Evolutionary conservation across 2,888 invertebrate species (phyloP), one percentile per base, ranked within the genome.

Genomic region (Sinodicranocentrus sp.): DNA sequence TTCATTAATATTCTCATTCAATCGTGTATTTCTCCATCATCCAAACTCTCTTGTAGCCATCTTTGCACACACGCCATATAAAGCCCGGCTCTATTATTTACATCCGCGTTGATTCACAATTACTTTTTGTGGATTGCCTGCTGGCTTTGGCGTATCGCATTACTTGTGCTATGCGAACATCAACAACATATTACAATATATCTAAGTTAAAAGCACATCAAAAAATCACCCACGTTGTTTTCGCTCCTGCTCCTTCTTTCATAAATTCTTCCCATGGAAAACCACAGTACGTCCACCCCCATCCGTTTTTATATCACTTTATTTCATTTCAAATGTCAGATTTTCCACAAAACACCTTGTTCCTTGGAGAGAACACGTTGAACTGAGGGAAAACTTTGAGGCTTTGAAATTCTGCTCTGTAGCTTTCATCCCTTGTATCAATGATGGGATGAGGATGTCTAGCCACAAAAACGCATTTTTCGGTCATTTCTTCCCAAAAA

Each of bases 141-240:
- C 65, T 44, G 48, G 52, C 52, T 44, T 73, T 57, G 28, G 3
- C 15, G n/a, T 44, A 68, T 23, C 15, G 23, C 13, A 68, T 28
- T 70, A 17, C 48, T 48, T 44, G n/a, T n/a, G n/a, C n/a, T n/a
- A n/a, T 13, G 13, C 13, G 39, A 5, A 48, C 33, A 28, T n/a
- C 10, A 63, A 63, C 33, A 63, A n/a, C 17, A 5, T 10, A 52
- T 52, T n/a, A n/a, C n/a, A n/a, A n/a, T n/a, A n/a, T 33, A 63
- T 33, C n/a, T 15, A 71, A 21, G 21, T 33, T 26, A 52, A 52
- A 23, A 23, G 57, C 59, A 59, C 28, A 70, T 61, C 10, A 21
- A 76, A 65, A 48, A 77, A 57, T 77, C 77, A 67, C 77, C 77
- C 77, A 77, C 77, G 77, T 77, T 28, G 77, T 17, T 57, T 75